Percentiles rank a stretch among this genome's conserved stretches.
phyloP scores from a whole-genome alignment of 2,113 vertebrate species.

The Mustela nigripes region DNA sequence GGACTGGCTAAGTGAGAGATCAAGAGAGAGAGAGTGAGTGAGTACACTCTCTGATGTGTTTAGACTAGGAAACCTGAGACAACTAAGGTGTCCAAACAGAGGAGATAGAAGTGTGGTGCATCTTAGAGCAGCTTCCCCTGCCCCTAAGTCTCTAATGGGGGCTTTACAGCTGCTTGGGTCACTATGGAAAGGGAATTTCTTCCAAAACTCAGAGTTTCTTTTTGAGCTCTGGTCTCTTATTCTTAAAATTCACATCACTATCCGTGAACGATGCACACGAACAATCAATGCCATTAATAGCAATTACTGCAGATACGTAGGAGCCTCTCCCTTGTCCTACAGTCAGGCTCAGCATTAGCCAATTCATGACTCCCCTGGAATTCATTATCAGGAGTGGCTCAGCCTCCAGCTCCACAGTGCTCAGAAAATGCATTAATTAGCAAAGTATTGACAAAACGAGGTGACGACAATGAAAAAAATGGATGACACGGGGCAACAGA shows the following conservation, averaged over 20 bases:
- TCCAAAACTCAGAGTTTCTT: not conserved
- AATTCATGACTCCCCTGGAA: not conserved
- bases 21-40: not conserved
- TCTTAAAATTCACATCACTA: not conserved
- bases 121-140: not conserved
- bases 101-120: fast-evolving
- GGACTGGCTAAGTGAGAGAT: not conserved
- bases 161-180: not conserved
- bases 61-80: slow-evolving; percentile 1
- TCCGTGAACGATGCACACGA: not conserved
- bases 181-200: not conserved
- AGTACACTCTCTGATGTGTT: not conserved
- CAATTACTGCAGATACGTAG: not conserved
- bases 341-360: not conserved
- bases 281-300: not conserved
- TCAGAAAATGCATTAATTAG: not conserved
- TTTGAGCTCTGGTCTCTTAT: not conserved
- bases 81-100: not conserved
- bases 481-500: not conserved
- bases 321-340: fast-evolving
- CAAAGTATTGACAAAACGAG: not conserved
- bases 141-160: not conserved
- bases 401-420: not conserved
- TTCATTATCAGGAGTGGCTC: not conserved
- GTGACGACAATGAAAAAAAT: not conserved